phyloP scores from a whole-genome alignment of 1,140 invertebrate genomes.

The Temnothorax nylanderi region DNA sequence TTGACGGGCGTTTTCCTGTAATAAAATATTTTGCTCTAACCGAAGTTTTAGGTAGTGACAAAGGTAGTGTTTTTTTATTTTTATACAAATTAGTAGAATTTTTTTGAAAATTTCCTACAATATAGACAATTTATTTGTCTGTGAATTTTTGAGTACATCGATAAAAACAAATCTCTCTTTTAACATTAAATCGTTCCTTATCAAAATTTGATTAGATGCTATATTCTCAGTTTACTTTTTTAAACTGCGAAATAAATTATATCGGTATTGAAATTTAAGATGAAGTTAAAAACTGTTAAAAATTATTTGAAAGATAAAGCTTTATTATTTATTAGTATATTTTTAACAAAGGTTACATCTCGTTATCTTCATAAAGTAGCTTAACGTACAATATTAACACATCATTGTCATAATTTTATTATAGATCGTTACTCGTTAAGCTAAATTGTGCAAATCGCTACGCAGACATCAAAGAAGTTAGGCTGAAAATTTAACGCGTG shows the following conservation, averaged over 20 bases:
- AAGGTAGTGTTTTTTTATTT: neutral
- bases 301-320: neutral
- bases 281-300: neutral
- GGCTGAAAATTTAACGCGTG: conserved; percentile 32
- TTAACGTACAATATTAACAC: neutral
- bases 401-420: neutral
- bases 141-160: neutral
- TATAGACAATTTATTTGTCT: neutral
- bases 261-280: neutral
- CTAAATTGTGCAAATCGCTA: neutral
- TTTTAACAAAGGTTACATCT: neutral
- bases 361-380: neutral
- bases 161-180: neutral
- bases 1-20: conserved; percentile 1
- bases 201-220: neutral
- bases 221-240: neutral
- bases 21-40: conserved; percentile 16
- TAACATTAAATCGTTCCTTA: neutral
- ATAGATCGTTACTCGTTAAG: neutral
- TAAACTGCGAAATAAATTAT: neutral
- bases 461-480: neutral
- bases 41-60: neutral
- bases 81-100: neutral
- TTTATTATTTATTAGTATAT: neutral
- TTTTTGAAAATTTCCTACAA: neutral